Base-by-base conservation (phyloP, 1,140 invertebrate species). In the Zaprionus ornatus region DNA sequence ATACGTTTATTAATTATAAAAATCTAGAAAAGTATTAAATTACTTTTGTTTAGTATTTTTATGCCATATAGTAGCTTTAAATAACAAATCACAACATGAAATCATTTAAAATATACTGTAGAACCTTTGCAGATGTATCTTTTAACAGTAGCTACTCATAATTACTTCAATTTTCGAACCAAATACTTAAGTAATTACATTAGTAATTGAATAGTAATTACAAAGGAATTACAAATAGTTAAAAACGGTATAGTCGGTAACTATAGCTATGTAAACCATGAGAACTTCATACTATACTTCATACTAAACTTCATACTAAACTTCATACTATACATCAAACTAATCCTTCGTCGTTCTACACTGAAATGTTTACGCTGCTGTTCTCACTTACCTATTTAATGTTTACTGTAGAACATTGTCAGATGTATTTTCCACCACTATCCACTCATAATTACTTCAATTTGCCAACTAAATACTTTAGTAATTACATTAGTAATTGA, bases 351-450 rank as follows among this genome's bases (percentile, higher is more conserved):
- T 37, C 45, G 55, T 71, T 69, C 27, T 35, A 19, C 82, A 91
- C 82, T 56, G 57, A 70, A 10, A 21, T 87, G 10, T 90, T 91
- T 27, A 66, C 61, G 3, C 45, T 70, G 2, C 63, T 91, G 17
- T 50, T 42, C 4, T 80, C 79, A 15, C 71, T 91, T 3, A 57
- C 37, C 9, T 9, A 32, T 32, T 32, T 32, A 3, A 32, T 9
- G 29, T 32, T 10, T 10, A 32, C 1, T 32, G 29, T 32, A 32
- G 29, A 32, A 32, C 29, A 2, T 10, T 10, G 9, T 7, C 29
- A 32, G 9, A 32, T 32, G 9, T 29, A 29, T 29, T 9, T 29
- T 10, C 29, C 29, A 29, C 9, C 29, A 29, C 29, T 29, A 32
- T 7, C 29, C 10, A 10, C 29, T 32, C 29, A 32, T 32, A 32